A percentile compares a stretch with the other conserved stretches of the same genome.
Conservation (phyloP, 2,797 vertebrate species). For the Anableps anableps region DNA sequence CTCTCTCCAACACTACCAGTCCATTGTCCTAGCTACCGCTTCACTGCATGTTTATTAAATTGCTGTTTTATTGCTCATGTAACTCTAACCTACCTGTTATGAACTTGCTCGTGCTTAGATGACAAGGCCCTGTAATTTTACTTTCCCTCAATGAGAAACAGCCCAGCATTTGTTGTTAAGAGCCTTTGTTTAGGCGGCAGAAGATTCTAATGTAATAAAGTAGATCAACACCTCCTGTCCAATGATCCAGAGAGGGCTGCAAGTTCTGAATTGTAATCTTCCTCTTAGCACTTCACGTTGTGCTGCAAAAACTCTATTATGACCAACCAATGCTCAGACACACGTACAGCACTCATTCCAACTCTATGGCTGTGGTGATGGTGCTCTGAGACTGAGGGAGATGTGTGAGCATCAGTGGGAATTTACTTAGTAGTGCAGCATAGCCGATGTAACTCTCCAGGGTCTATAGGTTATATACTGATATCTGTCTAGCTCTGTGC, state of each 20-base stretch:
- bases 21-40: not conserved
- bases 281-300: not conserved
- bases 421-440: slow-evolving; percentile 2
- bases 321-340: not conserved
- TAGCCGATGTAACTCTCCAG: not conserved
- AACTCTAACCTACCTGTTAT: not conserved
- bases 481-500: not conserved
- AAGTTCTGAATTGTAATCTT: not conserved
- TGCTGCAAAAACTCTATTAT: not conserved
- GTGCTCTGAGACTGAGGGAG: not conserved
- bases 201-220: not conserved
- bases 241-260: not conserved
- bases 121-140: not conserved
- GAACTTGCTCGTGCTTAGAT: not conserved
- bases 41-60: not conserved
- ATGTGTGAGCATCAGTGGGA: not conserved
- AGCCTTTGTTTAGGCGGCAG: not conserved
- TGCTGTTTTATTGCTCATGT: not conserved
- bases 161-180: not conserved
- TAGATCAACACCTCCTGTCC: not conserved
- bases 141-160: not conserved
- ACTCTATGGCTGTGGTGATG: not conserved
- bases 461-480: slow-evolving; percentile 2
- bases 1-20: not conserved
- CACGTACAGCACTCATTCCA: not conserved